Evolutionary conservation across 2,113 vertebrate genomes (phyloP).

Genomic region (Epinephelus lanceolatus): DNA sequence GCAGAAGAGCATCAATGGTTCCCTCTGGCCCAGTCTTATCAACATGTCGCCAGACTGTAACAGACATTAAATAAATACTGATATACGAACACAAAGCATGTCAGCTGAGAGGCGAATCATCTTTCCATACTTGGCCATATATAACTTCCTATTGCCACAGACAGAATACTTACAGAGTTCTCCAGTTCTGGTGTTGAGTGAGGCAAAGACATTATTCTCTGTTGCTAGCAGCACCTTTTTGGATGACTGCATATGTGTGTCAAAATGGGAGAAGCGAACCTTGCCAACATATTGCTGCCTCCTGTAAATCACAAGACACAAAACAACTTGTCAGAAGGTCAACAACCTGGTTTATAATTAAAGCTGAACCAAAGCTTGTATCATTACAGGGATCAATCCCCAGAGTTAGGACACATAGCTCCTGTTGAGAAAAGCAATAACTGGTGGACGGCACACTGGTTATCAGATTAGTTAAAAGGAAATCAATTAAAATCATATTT

Average conservation of each 20-base stretch:
- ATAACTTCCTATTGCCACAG: not conserved
- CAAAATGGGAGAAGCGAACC: constrained; percentile 92
- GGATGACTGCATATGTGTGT: constrained; percentile 89
- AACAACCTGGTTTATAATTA: not conserved
- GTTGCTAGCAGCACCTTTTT: constrained; percentile 95
- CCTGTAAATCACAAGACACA: constrained; percentile 79
- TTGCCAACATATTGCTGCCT: constrained; percentile 96
- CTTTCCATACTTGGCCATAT: not conserved
- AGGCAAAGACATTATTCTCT: constrained; percentile 94
- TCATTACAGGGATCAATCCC: not conserved
- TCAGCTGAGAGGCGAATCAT: not conserved
- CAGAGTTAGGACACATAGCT: not conserved
- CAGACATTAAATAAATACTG: constrained; percentile 18
- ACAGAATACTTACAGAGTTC: constrained; percentile 90
- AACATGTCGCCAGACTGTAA: constrained; percentile 94
- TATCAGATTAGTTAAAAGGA: not conserved
- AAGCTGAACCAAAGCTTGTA: not conserved
- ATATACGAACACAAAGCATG: not conserved
- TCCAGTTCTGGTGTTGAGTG: constrained; percentile 92
- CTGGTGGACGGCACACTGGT: not conserved
- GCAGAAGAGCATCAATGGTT: constrained; percentile 88
- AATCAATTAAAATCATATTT: not conserved
- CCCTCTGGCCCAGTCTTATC: constrained; percentile 92
- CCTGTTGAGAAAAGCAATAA: not conserved
- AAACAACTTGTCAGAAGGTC: not conserved